Evolutionary conservation across 1,140 invertebrate genomes (phyloP).

Genomic region (Cyphomyrmex costatus): DNA sequence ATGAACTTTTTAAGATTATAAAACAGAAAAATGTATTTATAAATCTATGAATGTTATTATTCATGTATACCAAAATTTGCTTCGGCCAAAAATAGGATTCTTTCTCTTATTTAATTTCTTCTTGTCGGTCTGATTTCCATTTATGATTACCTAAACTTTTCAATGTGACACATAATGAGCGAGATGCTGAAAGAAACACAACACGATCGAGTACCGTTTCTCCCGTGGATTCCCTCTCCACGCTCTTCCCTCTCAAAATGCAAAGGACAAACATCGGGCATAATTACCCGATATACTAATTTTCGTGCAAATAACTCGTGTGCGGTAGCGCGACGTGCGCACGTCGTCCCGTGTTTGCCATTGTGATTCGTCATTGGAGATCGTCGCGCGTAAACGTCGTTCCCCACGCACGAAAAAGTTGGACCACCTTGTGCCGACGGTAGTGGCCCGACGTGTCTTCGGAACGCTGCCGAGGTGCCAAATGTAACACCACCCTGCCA

Average conservation of each 20-base stretch:
- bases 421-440: constrained; percentile 63
- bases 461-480: constrained; percentile 82
- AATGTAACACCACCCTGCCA: constrained; percentile 85
- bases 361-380: constrained; percentile 66
- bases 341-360: constrained; percentile 67
- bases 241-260: constrained; percentile 15
- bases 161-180: not conserved
- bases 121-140: no score
- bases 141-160: not conserved
- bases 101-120: no score
- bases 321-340: constrained; percentile 48
- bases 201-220: constrained; percentile 31
- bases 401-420: constrained; percentile 33
- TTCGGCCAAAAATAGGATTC: no score
- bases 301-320: constrained; percentile 67
- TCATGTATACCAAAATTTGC: no score
- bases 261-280: constrained; percentile 50
- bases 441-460: constrained; percentile 80
- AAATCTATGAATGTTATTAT: no score
- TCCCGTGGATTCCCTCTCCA: no score
- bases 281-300: constrained; percentile 68
- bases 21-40: no score
- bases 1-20: not conserved
- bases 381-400: constrained; percentile 44
- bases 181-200: not conserved